Evolutionary conservation across 2,113 vertebrate species (phyloP).

Genomic region (Seriola rivoliana): DNA sequence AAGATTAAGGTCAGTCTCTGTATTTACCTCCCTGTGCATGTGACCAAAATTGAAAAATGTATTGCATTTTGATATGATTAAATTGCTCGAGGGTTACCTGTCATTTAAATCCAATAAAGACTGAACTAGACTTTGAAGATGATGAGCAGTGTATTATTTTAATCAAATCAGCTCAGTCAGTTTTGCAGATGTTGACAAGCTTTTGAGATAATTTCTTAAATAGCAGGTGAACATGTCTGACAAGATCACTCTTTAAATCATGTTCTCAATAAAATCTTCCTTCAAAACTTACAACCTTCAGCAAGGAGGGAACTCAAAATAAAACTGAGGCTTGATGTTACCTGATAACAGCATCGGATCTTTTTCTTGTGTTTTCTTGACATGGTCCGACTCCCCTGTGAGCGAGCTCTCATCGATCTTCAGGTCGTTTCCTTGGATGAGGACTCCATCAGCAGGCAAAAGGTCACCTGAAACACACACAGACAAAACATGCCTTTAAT

Average conservation of each 20-base stretch:
- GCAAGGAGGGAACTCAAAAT: not conserved
- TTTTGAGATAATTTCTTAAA: not conserved
- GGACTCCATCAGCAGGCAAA: conserved; percentile 94
- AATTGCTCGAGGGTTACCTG: not conserved
- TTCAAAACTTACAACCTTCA: not conserved
- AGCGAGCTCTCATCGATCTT: conserved; percentile 99
- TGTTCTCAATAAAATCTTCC: not conserved
- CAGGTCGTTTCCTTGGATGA: conserved; percentile 98
- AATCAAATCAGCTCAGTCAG: not conserved
- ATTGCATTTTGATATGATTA: not conserved
- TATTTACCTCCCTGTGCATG: not conserved
- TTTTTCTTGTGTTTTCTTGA: conserved; percentile 93
- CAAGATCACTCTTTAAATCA: too few relatives aligned
- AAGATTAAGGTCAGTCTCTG: not conserved
- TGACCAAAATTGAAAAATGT: conserved; percentile 4
- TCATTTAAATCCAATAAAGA: conserved; percentile 9
- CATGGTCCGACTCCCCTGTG: conserved; percentile 98
- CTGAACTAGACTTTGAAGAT: not conserved
- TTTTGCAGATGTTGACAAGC: not conserved
- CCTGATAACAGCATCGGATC: conserved; percentile 98
- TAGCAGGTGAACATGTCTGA: not conserved
- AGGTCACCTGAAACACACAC: conserved; percentile 90
- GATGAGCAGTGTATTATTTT: conserved; percentile 4
- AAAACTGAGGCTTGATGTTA: conserved; percentile 57
- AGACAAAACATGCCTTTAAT: not conserved